A percentile compares a stretch with the other conserved stretches of the same genome.
These are phyloP conservation scores for Coilia nasus DNA, from an alignment of 2,797 vertebrate species.

Conservation along the genomic window DNA sequence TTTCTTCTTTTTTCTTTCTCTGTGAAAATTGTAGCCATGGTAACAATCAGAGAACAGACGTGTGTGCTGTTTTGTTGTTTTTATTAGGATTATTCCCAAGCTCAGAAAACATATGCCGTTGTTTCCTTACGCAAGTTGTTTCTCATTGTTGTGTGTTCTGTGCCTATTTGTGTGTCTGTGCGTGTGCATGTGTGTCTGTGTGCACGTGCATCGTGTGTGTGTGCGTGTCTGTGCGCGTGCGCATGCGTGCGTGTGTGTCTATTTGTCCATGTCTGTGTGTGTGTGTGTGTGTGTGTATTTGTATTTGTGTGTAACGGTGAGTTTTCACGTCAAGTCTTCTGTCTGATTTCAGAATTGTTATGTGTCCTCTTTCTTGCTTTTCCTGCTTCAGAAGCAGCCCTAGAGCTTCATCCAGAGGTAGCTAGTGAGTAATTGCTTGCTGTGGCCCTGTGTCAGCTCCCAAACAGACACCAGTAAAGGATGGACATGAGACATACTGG, in stretches of 20 bases:
- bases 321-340: not conserved
- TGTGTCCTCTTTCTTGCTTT: not conserved
- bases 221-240: not conserved
- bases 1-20: not conserved
- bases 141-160: constrained; percentile 10
- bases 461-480: not conserved
- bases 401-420: not conserved
- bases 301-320: not conserved
- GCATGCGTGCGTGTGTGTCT: not conserved
- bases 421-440: not conserved
- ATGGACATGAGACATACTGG: not conserved
- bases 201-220: not conserved
- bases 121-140: not conserved
- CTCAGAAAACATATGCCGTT: not conserved
- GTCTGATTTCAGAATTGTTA: not conserved
- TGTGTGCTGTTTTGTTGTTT: not conserved
- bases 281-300: not conserved
- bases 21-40: constrained; percentile 21
- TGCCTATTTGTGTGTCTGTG: constrained; percentile 5
- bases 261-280: not conserved
- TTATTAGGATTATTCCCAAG: constrained; percentile 11
- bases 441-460: not conserved
- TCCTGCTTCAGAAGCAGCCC: not conserved
- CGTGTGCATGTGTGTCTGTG: not conserved
- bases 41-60: constrained; percentile 8